phyloP scores from a whole-genome alignment of 2,888 invertebrate genomes.

The Aquatica leii region DNA sequence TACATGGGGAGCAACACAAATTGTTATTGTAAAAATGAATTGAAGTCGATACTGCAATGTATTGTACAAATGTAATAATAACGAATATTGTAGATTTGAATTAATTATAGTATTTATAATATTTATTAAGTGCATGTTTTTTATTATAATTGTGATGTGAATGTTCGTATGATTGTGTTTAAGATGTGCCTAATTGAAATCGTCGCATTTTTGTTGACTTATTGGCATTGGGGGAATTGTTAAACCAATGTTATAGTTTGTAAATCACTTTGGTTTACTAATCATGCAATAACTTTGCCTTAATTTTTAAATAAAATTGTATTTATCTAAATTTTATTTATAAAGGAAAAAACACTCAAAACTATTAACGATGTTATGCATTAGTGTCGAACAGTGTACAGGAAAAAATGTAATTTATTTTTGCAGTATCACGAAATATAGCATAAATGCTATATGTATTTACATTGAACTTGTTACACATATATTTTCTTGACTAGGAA shows the following conservation, averaged over 20 bases:
- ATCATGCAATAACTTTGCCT: conserved; percentile 2
- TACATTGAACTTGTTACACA: not conserved
- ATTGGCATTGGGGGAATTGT: not conserved
- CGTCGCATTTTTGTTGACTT: not conserved
- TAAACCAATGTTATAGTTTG: conserved; percentile 6
- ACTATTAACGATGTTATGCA: no score
- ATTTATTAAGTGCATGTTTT: conserved; percentile 9
- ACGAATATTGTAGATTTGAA: conserved; percentile 1
- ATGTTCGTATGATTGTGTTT: not conserved
- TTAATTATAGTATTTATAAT: conserved; percentile 5
- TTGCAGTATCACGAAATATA: no score
- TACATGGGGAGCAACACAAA: not conserved
- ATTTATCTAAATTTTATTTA: not conserved
- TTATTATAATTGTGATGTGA: not conserved
- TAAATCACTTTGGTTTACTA: not conserved
- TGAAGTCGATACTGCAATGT: conserved; percentile 4
- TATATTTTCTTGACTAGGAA: conserved; percentile 45
- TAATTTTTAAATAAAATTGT: conserved; percentile 1
- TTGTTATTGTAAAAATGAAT: conserved; percentile 3
- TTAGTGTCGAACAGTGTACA: no score
- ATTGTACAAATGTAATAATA: conserved; percentile 4
- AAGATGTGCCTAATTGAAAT: not conserved
- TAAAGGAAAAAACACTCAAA: not conserved
- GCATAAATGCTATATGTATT: not conserved
- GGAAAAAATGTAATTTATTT: no score